A percentile compares a stretch with the other conserved stretches of the same genome.
phyloP scores from a whole-genome alignment of 92 coral and sea anemone species.

The Porites evermanni region DNA sequence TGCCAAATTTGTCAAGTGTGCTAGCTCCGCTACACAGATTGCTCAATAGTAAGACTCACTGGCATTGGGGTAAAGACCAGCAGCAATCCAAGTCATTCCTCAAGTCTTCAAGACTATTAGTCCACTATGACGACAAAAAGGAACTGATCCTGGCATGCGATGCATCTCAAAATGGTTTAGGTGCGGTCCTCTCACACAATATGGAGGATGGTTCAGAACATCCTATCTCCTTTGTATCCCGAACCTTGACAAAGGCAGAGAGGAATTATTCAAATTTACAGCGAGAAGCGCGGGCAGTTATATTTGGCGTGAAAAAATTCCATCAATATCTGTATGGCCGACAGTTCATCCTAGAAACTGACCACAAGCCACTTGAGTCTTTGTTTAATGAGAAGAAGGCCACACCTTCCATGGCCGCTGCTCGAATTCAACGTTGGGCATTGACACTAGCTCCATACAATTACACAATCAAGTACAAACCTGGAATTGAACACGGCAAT shows the following conservation, averaged over 20 bases:
- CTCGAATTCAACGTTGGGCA: constrained; percentile 50
- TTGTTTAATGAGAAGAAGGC: constrained; percentile 63
- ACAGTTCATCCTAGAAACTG: constrained; percentile 64
- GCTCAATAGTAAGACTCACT: constrained; percentile 9
- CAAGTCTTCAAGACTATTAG: constrained; percentile 24
- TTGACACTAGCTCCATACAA: constrained; percentile 40
- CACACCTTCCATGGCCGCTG: constrained; percentile 59
- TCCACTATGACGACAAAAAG: constrained; percentile 37
- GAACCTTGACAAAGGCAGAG: constrained; percentile 18
- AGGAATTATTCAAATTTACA: constrained; percentile 36
- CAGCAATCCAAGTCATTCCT: constrained; percentile 25
- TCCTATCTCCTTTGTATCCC: constrained; percentile 18
- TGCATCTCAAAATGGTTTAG: constrained; percentile 24
- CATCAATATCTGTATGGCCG: constrained; percentile 56
- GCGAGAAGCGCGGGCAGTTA: constrained; percentile 24
- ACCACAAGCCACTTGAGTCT: constrained; percentile 56
- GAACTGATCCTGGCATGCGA: constrained; percentile 25
- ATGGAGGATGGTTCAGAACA: constrained; percentile 33
- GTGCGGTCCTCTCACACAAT: constrained; percentile 26
- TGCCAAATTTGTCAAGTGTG: constrained; percentile 46
- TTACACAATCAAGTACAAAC: constrained; percentile 53
- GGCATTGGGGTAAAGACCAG: constrained; percentile 44
- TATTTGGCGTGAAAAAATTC: constrained; percentile 35
- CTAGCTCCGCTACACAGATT: constrained; percentile 45
- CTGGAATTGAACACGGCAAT: constrained; percentile 53